Conservation (phyloP, 2,797 vertebrate genomes). For the Otus scops region DNA sequence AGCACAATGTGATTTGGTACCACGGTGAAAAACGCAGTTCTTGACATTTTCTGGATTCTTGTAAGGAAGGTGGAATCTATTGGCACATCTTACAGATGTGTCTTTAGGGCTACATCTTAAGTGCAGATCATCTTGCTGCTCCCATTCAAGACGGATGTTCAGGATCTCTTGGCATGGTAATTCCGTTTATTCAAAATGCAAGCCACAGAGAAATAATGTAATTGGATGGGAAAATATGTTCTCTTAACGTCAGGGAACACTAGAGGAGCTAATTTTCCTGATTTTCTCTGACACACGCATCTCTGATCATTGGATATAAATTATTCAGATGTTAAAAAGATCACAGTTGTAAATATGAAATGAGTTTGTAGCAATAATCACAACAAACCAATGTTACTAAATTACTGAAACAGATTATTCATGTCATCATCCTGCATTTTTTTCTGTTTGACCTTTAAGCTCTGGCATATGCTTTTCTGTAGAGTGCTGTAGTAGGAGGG, state of each 20-base stretch:
- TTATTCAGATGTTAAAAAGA: constrained; percentile 41
- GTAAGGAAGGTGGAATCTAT: not conserved
- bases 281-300: not conserved
- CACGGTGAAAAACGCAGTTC: not conserved
- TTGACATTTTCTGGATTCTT: not conserved
- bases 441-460: constrained; percentile 43
- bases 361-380: constrained; percentile 28
- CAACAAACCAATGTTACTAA: constrained; percentile 1
- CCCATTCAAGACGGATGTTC: not conserved
- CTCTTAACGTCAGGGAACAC: not conserved
- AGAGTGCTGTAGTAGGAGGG: not conserved
- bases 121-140: not conserved
- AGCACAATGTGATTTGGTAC: not conserved
- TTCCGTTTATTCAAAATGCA: not conserved
- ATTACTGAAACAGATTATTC: constrained; percentile 30
- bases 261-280: constrained; percentile 4
- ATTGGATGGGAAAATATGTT: not conserved
- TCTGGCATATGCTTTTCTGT: not conserved
- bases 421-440: not conserved
- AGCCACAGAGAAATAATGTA: not conserved
- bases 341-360: constrained; percentile 14
- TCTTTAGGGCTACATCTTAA: not conserved
- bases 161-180: not conserved
- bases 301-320: not conserved
- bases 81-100: rapidly evolving